These are phyloP conservation scores for Piezodorus guildinii DNA, from an alignment of 1,140 invertebrate species.

Conservation along the genomic window DNA sequence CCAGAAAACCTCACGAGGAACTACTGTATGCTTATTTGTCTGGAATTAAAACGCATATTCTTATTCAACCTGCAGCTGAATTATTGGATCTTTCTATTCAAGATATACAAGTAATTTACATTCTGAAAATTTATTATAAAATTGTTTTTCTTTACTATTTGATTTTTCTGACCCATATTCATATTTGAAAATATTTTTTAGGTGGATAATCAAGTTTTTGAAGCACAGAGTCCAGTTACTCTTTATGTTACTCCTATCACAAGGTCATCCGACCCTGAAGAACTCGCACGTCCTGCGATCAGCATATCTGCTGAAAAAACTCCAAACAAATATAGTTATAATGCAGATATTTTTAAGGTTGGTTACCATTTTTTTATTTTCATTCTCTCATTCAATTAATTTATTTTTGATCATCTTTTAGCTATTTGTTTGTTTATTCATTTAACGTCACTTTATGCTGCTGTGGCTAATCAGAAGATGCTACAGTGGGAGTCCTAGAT, in stretches of 20 bases:
- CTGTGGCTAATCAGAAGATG: too few relatives aligned
- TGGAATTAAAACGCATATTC: conserved; percentile 55
- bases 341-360: conserved; percentile 61
- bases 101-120: conserved; percentile 51
- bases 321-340: conserved; percentile 53
- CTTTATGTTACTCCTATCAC: conserved; percentile 52
- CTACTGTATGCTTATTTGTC: conserved; percentile 68
- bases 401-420: too few relatives aligned
- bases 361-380: neutral
- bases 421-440: too few relatives aligned
- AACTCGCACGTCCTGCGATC: conserved; percentile 44
- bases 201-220: conserved; percentile 64
- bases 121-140: neutral
- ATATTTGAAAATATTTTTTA: conserved; percentile 6
- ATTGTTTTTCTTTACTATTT: too few relatives aligned
- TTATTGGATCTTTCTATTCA: conserved; percentile 60
- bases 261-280: conserved; percentile 34
- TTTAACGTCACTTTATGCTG: too few relatives aligned
- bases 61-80: conserved; percentile 42
- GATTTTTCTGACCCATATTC: too few relatives aligned
- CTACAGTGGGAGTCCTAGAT: too few relatives aligned
- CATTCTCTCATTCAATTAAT: too few relatives aligned
- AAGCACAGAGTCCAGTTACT: conserved; percentile 70
- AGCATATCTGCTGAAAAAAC: conserved; percentile 50
- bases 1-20: conserved; percentile 69